Evolutionary conservation across 1,140 invertebrate species (phyloP).

Genomic region (Cylas formicarius): DNA sequence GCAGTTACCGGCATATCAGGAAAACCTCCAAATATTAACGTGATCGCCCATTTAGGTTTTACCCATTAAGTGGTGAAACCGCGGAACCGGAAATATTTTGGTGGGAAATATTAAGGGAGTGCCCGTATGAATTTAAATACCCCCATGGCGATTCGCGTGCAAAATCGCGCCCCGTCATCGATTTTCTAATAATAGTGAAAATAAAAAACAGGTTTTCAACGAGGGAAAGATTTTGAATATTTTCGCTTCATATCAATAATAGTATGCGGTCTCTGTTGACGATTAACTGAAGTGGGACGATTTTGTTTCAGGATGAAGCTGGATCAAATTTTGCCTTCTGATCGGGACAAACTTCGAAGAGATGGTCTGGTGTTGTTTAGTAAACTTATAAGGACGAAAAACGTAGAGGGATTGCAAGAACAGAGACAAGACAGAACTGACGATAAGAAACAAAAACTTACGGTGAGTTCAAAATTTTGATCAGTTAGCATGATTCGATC

Average conservation of each 20-base stretch:
- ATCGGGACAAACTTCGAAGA: constrained; percentile 46
- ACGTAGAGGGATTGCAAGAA: constrained; percentile 59
- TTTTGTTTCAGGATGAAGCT: constrained; percentile 48
- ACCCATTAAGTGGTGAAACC: too few relatives aligned
- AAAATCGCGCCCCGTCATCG: constrained; percentile 8
- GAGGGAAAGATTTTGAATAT: neutral
- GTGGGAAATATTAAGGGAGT: too few relatives aligned
- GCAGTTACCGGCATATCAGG: too few relatives aligned
- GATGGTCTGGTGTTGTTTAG: constrained; percentile 61
- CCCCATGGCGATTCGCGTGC: constrained; percentile 7
- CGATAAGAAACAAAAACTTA: constrained; percentile 60
- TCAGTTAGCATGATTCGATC: neutral
- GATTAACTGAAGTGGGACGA: too few relatives aligned
- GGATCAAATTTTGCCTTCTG: constrained; percentile 39
- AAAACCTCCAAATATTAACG: too few relatives aligned
- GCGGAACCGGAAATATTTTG: too few relatives aligned
- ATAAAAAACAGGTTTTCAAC: neutral
- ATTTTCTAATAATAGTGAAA: constrained; percentile 14
- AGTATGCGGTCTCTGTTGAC: too few relatives aligned
- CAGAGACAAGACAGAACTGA: constrained; percentile 45
- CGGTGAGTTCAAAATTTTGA: constrained; percentile 44
- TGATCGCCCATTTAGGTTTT: too few relatives aligned
- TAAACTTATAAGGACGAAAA: constrained; percentile 73
- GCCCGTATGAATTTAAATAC: too few relatives aligned
- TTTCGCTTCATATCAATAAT: neutral